Evolutionary conservation across 2,797 vertebrate species (phyloP), one percentile per base, ranked within the genome.

Genomic region (Nasua narica): DNA sequence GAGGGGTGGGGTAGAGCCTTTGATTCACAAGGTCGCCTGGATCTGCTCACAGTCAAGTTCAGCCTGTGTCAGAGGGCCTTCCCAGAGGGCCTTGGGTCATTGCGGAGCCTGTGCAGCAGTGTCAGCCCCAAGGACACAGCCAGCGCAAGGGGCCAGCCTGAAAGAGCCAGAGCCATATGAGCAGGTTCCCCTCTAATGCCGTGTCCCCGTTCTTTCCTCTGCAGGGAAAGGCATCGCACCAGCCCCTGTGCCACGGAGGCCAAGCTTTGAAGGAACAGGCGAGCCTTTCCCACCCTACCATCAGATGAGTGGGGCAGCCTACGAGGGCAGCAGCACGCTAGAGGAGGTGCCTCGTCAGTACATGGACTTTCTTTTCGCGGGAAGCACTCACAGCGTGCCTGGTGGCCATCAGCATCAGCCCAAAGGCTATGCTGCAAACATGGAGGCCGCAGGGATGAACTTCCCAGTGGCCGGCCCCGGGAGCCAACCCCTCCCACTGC

Each of bases 291-390:
- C 99, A 12, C 98, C 99, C 2, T 99, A 99, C 97, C 99, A 99
- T 96, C 99, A 99, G 96, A 99, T 99, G 98, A 98, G 98, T 54
- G 99, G 99, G 4, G 98, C 99, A 1, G 98, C 99, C 96, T 99
- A 99, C 12, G 99, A 99, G 27, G 99, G 99, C 27, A 96, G 98
- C 7, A 98, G 98, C 40, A 76, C 98, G 9, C 98, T 99, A 35
- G 98, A 99, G 25, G 99, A 99, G 32, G 99, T 99, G 97, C 97
- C 99, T 46, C 98, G 99, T 96, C 98, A 99, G 0, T 99, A 99
- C 95, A 98, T 99, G 98, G 99, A 99, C 98, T 99, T 99, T 97
- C 99, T 99, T 98, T 99, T 99, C 96, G 97, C 99, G 1, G 99
- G 98, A 12, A 99, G 99, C 96, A 98, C 98, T 56, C 99, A 99